Base-by-base conservation (phyloP, 37 sponge, comb jelly and placozoan genomes). In the Ephydatia muelleri region DNA sequence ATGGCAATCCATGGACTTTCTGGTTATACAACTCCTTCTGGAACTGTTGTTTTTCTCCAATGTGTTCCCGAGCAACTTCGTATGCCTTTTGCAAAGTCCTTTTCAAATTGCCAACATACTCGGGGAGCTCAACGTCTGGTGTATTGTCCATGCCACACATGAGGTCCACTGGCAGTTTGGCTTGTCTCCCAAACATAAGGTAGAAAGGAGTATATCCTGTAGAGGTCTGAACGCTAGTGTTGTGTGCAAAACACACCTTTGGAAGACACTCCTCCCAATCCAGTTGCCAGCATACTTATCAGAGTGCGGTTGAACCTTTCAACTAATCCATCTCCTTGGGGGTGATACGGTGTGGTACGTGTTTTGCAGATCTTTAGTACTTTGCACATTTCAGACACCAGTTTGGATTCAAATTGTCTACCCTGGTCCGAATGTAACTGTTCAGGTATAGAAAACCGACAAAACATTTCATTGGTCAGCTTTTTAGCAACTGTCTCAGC, bases 311-410 rank as follows among this genome's bases (percentile, higher is more conserved):
- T 88, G 38, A 80, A 88, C 0, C 88, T 8, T 37, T 92, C 92
- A 23, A 92, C 82, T 34, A 92, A 48, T 12, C 88, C 92, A 76
- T 88, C 85, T 49, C 88, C 49, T 49, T 87, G 82, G 3, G 87
- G 87, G 75, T 91, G 91, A 49, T 85, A 84, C 4, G 91, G 80
- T 13, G 90, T 75, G 22, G 82, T 90, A 14, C 85, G 12, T 9
- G 76, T 74, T 78, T 89, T 89, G 68, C 67, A 25, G 36, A 89
- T 78, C 9, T 65, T 9, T 1, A 89, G 57, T 12, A 84, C 14
- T 23, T 38, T 65, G 40, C 90, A 89, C 8, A 89, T 70, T 31
- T 89, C 84, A 6, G 65, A 32, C 2, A 89, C 1, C 21, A 89
- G 14, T 25, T 73, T 29, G 13, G 83, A 84, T 64, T 89, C 90